Evolutionary conservation across 1,140 invertebrate genomes (phyloP), one percentile per base, ranked within the genome.

Genomic region (Gryon sp.): DNA sequence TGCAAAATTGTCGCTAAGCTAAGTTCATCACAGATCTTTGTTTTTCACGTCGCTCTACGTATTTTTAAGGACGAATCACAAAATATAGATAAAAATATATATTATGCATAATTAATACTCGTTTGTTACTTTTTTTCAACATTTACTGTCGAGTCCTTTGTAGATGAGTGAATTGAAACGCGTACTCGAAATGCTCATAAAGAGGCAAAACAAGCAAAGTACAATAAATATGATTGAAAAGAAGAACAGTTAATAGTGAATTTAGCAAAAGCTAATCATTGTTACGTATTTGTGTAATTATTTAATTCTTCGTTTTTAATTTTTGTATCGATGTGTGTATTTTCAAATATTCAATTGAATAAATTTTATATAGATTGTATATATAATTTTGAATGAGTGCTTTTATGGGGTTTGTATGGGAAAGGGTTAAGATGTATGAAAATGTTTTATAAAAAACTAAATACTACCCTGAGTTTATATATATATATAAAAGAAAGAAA

Each of bases 1-100:
- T 84, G 72, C 80, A 81, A 86, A 84, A 80, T 85, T 83, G 53
- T 80, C 60, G 55, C 55, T 82, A 81, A 82, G 79, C 76, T 85
- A 83, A 83, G 80, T 84, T 84, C 73, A 76, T 77, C 69, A 75
- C 74, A 53, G 34, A 72, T 78, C 55, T 79, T 82, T 75, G 63
- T 82, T 80, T 75, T 36, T 77, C 34, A 62, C 26, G 66, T 68
- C 41, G 62, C 59, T 59, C 55, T 73, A 28, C 30, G 63, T 70
- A 75, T 41, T 62, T 72, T 69, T 62, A 76, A 74, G 69, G 40
- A 69, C 34, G 41, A 40, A 53, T n/a, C 60, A 48, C 63, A 68
- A 8, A n/a, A 70, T 65, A 70, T 78, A 65, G 19, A 65, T 50
- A 15, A 59, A 41, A 65, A 75, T 68, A 68, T 68, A 68, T 68